Conservation (phyloP, 2,888 invertebrate genomes). For the Xestia c-nigrum region DNA sequence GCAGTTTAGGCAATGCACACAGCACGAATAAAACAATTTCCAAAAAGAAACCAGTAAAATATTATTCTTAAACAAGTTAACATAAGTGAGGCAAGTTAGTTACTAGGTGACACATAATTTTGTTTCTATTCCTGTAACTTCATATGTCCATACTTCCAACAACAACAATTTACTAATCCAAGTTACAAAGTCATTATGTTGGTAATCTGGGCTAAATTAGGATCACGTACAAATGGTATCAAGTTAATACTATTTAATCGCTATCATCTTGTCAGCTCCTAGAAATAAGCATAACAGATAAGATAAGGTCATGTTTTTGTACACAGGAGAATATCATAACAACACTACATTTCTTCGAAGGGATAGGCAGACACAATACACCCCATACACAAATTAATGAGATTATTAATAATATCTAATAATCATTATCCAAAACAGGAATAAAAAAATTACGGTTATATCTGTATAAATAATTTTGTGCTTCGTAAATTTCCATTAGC, state of each 20-base stretch:
- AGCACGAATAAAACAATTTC: too few relatives aligned
- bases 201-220: background rate
- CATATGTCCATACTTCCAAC: background rate
- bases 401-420: background rate
- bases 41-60: too few relatives aligned
- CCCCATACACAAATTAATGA: background rate
- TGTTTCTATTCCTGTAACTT: background rate
- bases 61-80: too few relatives aligned
- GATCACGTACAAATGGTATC: background rate
- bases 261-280: background rate
- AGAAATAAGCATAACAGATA: conserved; percentile 6
- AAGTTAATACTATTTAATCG: background rate
- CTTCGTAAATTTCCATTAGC: background rate
- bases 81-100: too few relatives aligned
- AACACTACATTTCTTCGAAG: background rate
- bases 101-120: background rate
- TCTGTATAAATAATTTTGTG: background rate
- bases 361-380: background rate
- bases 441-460: background rate
- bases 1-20: too few relatives aligned
- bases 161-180: background rate
- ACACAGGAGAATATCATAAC: background rate
- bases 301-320: background rate
- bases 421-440: background rate
- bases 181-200: background rate